A percentile compares a stretch with the other conserved stretches of the same genome.
Conservation (phyloP, 2,888 invertebrate genomes). For the Lasioglossum marginatum region DNA sequence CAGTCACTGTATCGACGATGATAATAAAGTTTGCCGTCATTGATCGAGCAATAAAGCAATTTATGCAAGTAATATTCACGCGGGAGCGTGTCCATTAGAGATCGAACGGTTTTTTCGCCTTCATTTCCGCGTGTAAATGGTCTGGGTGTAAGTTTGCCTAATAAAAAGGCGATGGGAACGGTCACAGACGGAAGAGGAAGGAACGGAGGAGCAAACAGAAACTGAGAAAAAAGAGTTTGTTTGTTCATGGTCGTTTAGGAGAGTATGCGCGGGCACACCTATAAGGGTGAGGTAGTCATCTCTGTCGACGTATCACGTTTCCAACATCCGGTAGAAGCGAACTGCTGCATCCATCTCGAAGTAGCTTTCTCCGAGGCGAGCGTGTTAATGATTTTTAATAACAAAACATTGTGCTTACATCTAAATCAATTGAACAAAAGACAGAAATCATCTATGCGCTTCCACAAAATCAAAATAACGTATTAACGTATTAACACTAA, state of each 20-base stretch:
- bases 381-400: conserved; percentile 48
- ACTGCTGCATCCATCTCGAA: conserved; percentile 34
- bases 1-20: not conserved
- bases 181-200: conserved; percentile 1
- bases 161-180: conserved; percentile 35
- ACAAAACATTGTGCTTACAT: not conserved
- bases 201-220: not conserved
- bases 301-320: conserved; percentile 61
- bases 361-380: conserved; percentile 36
- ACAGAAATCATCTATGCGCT: not conserved
- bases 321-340: conserved; percentile 30
- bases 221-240: conserved; percentile 32
- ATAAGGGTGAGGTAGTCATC: conserved; percentile 39
- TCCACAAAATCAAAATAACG: not conserved
- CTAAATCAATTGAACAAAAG: not conserved
- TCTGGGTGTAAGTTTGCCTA: conserved; percentile 42
- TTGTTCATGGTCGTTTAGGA: conserved; percentile 49
- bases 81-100: conserved; percentile 50
- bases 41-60: conserved; percentile 51
- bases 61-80: conserved; percentile 48
- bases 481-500: too few species aligned
- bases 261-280: conserved; percentile 17
- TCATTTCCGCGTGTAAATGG: conserved; percentile 48
- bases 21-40: conserved; percentile 30
- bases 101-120: conserved; percentile 33